Base-by-base conservation (phyloP, 2,888 invertebrate genomes). In the Mystacides longicornis region DNA sequence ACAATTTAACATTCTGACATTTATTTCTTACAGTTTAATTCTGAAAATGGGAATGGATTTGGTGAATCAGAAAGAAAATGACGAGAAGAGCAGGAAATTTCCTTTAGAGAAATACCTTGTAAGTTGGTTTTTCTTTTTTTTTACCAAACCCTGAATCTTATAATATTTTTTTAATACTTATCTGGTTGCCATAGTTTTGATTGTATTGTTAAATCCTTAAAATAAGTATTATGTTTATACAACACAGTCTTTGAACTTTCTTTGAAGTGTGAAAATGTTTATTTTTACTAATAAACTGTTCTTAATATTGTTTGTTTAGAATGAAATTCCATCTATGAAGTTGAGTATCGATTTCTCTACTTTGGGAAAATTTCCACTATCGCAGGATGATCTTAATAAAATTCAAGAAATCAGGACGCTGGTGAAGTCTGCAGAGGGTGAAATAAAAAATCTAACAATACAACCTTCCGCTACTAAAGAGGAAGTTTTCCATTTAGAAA, bases 361-460 rank as follows among this genome's bases (percentile, higher is more conserved):
- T 64, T 63, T 71, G 52, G 74, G 74, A 64, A 73, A 75, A 58
- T 69, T 70, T 55, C 65, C 76, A 63, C 67, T 68, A 65, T 74
- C 74, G 50, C 75, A 77, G 67, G 76, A 77, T 63, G 75, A 77
- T 69, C 67, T 72, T 50, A 63, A 74, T 62, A 69, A 54, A 20
- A 37, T 58, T 3, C 50, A 71, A 56, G 73, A 72, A 66, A 67
- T 77, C 62, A 74, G 73, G 64, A 74, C 74, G 49, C 73, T 75
- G 73, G 70, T 77, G 66, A 73, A 73, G 67, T 71, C 74, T 55
- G 75, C 77, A 64, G 73, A 77, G 61, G 73, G 72, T 63, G 75
- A 76, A 66, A 68, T 77, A 52, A 73, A 74, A 64, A 65, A 70
- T 64, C 71, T 77, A 54, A 72, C 75, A 54, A 71, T 70, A 43